Conservation (phyloP, 2,113 vertebrate species). For the Dromiciops gliroides region DNA sequence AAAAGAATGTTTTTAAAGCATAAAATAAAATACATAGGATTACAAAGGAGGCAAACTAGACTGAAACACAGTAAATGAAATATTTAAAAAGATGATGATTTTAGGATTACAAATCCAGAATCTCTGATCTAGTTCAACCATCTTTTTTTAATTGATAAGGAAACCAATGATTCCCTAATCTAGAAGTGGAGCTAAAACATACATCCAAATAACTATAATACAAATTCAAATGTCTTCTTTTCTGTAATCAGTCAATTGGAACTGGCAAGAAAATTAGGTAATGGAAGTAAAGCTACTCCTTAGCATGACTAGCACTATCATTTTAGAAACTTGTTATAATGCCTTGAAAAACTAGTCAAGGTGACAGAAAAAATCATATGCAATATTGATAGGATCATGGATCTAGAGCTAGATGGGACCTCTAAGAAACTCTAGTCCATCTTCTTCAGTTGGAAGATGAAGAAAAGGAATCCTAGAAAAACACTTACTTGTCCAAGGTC, state of each 20-base stretch:
- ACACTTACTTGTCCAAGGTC: neutral
- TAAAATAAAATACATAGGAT: neutral
- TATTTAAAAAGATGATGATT: neutral
- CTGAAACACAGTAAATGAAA: neutral
- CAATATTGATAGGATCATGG: neutral
- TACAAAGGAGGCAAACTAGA: neutral
- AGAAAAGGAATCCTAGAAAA: neutral
- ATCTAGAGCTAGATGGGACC: neutral
- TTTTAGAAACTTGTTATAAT: neutral
- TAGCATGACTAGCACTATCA: neutral
- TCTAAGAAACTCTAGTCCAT: neutral
- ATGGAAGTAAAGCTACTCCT: neutral
- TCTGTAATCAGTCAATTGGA: neutral
- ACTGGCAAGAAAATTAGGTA: neutral
- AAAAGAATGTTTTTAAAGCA: neutral
- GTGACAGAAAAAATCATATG: neutral
- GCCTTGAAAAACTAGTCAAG: neutral
- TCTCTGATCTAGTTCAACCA: neutral
- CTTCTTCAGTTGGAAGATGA: neutral
- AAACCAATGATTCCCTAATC: neutral
- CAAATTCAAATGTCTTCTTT: neutral
- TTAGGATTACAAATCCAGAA: neutral
- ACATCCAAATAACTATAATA: neutral
- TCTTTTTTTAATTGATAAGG: neutral
- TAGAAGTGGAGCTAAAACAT: neutral